Percentiles rank a stretch among this genome's conserved stretches.
Evolutionary conservation across 2,888 invertebrate genomes (phyloP).

Genomic region (Ethmia dodecea): DNA sequence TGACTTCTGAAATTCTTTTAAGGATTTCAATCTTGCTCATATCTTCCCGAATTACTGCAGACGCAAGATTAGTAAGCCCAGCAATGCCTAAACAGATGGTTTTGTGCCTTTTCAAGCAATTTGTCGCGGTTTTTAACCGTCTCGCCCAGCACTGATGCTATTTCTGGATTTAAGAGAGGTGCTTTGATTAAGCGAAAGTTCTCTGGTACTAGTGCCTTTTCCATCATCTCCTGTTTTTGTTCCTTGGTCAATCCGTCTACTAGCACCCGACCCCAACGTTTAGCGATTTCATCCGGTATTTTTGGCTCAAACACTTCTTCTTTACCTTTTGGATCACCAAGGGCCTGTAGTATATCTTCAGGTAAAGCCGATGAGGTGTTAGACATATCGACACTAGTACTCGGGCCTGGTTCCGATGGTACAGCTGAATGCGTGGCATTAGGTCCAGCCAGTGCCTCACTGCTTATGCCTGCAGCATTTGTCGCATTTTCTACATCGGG

Average conservation of each 20-base stretch:
- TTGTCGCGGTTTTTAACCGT: constrained; percentile 7
- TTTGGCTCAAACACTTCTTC: constrained; percentile 10
- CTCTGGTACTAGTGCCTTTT: constrained; percentile 3
- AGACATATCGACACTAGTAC: background rate
- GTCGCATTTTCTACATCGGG: background rate
- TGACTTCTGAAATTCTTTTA: constrained; percentile 8
- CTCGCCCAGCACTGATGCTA: constrained; percentile 5
- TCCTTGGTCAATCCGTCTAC: constrained; percentile 9
- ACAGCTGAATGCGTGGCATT: too few relatives aligned
- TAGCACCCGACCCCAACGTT: constrained; percentile 10
- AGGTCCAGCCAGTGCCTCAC: background rate
- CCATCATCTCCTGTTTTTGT: constrained; percentile 2
- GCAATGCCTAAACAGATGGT: constrained; percentile 8
- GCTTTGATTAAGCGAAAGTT: constrained; percentile 7
- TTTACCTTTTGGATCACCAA: constrained; percentile 11
- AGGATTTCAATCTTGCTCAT: constrained; percentile 5
- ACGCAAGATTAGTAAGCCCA: constrained; percentile 1
- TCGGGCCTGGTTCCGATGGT: too few relatives aligned
- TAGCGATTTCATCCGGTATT: constrained; percentile 7
- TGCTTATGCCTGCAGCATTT: background rate
- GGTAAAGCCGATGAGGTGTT: background rate
- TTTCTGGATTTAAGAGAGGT: constrained; percentile 8
- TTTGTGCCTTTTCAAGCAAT: constrained; percentile 7
- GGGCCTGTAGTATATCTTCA: constrained; percentile 5
- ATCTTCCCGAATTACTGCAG: constrained; percentile 3